Conservation (phyloP, 1,140 invertebrate species). For the Tetragnatha versicolor region DNA sequence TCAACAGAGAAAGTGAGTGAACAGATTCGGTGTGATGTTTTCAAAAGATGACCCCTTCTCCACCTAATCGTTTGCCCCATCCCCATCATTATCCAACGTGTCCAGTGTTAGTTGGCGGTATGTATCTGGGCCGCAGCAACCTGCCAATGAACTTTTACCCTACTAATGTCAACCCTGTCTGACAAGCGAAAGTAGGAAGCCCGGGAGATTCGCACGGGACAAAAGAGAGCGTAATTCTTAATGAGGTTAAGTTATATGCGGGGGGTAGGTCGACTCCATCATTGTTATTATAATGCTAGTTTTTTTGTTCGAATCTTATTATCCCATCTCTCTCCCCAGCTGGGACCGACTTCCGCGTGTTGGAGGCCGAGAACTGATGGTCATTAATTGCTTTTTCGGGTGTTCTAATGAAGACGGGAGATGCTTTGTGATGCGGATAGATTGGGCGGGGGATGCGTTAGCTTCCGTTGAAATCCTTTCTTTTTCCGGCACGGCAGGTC, state of each 20-base stretch:
- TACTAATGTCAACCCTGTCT: slow-evolving; percentile 32
- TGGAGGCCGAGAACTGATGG: slow-evolving; percentile 17
- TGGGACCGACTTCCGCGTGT: slow-evolving; percentile 20
- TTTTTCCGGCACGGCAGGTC: too few relatives aligned
- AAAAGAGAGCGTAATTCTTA: too few relatives aligned
- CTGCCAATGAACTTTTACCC: slow-evolving; percentile 46
- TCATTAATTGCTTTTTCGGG: slow-evolving; percentile 37
- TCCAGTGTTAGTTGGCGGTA: background rate
- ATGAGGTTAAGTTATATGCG: background rate
- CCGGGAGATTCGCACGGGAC: too few relatives aligned
- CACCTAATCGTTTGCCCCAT: too few relatives aligned
- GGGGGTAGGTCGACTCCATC: background rate
- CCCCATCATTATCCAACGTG: too few relatives aligned
- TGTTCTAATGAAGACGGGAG: too few relatives aligned
- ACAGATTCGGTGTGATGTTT: too few relatives aligned
- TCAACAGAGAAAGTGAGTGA: too few relatives aligned
- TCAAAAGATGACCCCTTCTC: too few relatives aligned
- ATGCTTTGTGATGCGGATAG: too few relatives aligned
- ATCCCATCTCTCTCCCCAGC: background rate
- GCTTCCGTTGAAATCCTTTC: too few relatives aligned
- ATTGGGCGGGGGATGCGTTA: too few relatives aligned
- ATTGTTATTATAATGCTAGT: background rate
- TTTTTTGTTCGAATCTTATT: background rate
- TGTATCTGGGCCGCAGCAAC: slow-evolving; percentile 37
- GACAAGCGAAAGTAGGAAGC: slow-evolving; percentile 38